These are phyloP conservation scores for Philopotamus ludificatus DNA, from an alignment of 1,140 invertebrate genomes.

Conservation along the genomic window DNA sequence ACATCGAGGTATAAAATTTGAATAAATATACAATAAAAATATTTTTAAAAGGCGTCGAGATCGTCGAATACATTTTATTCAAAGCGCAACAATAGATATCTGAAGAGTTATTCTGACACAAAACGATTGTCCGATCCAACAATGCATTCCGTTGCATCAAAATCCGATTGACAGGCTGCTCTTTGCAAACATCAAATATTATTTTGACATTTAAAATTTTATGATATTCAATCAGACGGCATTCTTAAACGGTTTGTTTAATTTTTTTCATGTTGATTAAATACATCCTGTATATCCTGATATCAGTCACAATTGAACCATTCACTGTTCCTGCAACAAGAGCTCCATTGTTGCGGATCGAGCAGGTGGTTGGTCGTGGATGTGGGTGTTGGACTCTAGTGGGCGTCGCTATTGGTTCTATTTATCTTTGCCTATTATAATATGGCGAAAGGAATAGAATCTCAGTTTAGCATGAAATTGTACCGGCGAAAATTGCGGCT, in stretches of 20 bases:
- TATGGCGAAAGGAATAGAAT: conserved; percentile 1
- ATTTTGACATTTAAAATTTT: conserved; percentile 1
- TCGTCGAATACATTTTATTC: too few species aligned
- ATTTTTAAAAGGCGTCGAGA: neutral
- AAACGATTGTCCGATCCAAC: conserved; percentile 10
- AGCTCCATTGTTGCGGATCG: conserved; percentile 5
- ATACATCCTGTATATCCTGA: too few species aligned
- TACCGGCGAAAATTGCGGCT: too few species aligned
- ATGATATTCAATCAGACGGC: too few species aligned
- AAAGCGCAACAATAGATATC: too few species aligned
- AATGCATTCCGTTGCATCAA: conserved; percentile 24
- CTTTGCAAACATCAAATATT: neutral
- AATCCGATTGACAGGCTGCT: conserved; percentile 4
- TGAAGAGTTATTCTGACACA: too few species aligned
- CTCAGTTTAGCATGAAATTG: too few species aligned
- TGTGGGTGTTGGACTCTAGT: neutral
- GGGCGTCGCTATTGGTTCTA: conserved; percentile 23
- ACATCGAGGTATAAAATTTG: too few species aligned
- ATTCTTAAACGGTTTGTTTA: too few species aligned
- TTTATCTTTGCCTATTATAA: conserved; percentile 21
- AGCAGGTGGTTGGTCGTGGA: conserved; percentile 18
- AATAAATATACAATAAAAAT: neutral
- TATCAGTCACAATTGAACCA: neutral
- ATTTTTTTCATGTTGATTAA: too few species aligned
- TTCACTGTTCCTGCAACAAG: neutral